Evolutionary conservation across 1,140 invertebrate species (phyloP), one percentile per base, ranked within the genome.

Genomic region (Heterodera schachtii): DNA sequence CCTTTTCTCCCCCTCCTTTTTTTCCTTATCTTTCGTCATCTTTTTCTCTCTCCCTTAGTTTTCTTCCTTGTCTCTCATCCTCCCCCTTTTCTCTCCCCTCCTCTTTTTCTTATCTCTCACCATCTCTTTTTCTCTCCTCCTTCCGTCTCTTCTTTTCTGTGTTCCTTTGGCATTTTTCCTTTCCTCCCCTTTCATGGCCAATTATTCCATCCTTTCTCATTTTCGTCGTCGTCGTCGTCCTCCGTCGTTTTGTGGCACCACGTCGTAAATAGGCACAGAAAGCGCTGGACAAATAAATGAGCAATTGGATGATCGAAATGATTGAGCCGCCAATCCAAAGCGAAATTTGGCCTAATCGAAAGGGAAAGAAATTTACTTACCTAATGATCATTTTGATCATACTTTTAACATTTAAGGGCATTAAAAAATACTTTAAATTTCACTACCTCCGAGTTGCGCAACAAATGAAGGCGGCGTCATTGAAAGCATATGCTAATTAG

Each of bases 251-350:
- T 70, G 67, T 70, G 67, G 67, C 69, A 31, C 69, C 69, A n/a
- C 69, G 79, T 52, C 71, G 21, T n/a, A 80, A 64, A 78, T 73
- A 60, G 66, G 73, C 80, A 47, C 60, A 81, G 19, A 74, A 52
- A 47, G 52, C 64, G 71, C 80, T 75, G 77, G 57, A 49, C 49
- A 81, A 69, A 77, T 86, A 86, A 77, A 86, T 82, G 71, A 87
- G 57, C 52, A 87, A 71, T 83, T 87, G 86, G 57, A 83, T 78
- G n/a, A 87, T 46, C 8, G 86, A 87, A 77, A 87, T 87, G 7
- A 87, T 79, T 13, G 86, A 88, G 21, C 85, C 86, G 21, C 86
- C 86, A n/a, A 88, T 84, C 83, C 83, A 87, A n/a, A 87, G 83
- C 16, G 86, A 87, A 66, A 87, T 81, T 84, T 87, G 86, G 75